Evolutionary conservation across 2,888 invertebrate genomes (phyloP).

Genomic region (Polyommatus icarus): DNA sequence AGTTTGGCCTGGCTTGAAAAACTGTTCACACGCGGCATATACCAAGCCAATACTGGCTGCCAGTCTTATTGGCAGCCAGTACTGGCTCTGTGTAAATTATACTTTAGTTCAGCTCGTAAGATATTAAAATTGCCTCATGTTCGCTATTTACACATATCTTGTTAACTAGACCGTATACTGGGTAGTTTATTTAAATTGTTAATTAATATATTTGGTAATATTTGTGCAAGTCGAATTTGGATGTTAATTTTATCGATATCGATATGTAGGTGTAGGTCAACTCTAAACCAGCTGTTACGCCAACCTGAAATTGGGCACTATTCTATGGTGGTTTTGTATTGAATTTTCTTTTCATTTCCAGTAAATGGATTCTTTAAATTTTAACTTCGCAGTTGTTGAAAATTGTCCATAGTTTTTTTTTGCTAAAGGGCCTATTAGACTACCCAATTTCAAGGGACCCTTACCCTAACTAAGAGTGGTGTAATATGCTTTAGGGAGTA

Average conservation of each 20-base stretch:
- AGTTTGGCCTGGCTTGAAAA: no score
- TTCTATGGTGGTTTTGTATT: not conserved
- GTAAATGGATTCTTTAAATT: not conserved
- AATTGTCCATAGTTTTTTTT: no score
- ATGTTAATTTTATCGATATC: slow-evolving; percentile 17
- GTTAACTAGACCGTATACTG: not conserved
- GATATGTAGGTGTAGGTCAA: slow-evolving; percentile 12
- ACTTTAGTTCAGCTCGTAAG: not conserved
- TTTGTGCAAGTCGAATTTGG: not conserved
- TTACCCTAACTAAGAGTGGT: no score
- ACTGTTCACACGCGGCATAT: no score
- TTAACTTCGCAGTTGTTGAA: not conserved
- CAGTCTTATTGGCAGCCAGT: no score
- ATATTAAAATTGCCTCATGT: not conserved
- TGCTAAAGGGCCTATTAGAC: no score
- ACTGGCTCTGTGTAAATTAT: no score
- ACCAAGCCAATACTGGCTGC: no score
- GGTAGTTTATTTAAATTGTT: slow-evolving; percentile 5
- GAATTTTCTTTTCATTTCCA: not conserved
- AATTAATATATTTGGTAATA: slow-evolving; percentile 12
- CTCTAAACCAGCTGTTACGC: not conserved
- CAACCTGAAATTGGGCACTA: not conserved
- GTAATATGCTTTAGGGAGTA: no score
- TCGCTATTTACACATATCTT: not conserved
- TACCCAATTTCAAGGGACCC: no score